Evolutionary conservation across 2,888 invertebrate species (phyloP), one percentile per base, ranked within the genome.

Genomic region (Noctua pronuba): DNA sequence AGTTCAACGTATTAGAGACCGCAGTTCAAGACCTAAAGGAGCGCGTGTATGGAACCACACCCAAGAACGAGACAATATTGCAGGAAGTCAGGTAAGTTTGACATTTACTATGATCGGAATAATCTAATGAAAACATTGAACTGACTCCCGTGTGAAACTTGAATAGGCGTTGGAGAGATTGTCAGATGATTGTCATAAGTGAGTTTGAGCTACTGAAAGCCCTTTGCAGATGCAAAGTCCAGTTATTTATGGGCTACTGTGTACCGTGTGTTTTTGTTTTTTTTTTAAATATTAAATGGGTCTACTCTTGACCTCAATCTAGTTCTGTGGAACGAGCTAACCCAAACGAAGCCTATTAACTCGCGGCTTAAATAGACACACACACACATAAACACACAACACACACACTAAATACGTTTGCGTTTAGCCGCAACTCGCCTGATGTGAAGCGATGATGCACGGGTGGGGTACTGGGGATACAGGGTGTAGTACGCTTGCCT

Each of bases 21-120:
- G 82, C 91, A 2, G 96, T 97, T 3, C 92, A 93, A 44, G 95
- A 96, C 67, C 85, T 97, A 16, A 94, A 92, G 82, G 93, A 92
- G 41, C 93, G 95, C 31, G 95, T 97, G 1, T 96, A 95, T 75
- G 95, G 95, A 8, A 94, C 94, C 73, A 92, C 95, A 46, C 96
- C 96, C 6, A 95, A 94, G 76, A 96, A 96, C 76, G 94, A 96
- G 80, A 92, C 93, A 2, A 94, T 96, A 79, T 88, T 97, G 72
- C 93, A 95, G 73, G 95, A 95, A 94, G 95, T 96, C 73, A 94
- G 96, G 96, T 95, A 60, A 2, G n/a, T 62, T 35, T 58, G 2
- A 62, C 31, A 35, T 55, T n/a, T 55, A n/a, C 7, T 58, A 28
- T 16, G 28, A 28, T 58, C n/a, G 11, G 24, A 58, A 58, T 58